Percentiles rank a stretch among this genome's conserved stretches.
These are phyloP conservation scores for Ochotona princeps DNA, from an alignment of 2,113 vertebrate species.

Conservation along the genomic window DNA sequence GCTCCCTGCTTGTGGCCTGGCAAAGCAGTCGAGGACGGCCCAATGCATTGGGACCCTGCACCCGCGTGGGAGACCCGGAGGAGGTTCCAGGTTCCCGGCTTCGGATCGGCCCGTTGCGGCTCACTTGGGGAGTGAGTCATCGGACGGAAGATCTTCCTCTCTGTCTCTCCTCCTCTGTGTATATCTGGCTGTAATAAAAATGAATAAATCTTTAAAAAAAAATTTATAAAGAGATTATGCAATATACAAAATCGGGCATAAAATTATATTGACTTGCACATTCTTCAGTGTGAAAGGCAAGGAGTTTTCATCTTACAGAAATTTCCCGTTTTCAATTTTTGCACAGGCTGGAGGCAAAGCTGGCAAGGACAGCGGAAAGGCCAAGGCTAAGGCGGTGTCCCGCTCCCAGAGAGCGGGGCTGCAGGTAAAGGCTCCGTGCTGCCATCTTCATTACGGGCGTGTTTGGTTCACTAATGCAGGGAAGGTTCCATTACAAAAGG, in stretches of 20 bases:
- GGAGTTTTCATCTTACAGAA: conserved; percentile 19
- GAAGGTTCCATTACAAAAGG: neutral
- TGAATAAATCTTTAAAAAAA: too few relatives aligned
- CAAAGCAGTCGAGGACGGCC: too few relatives aligned
- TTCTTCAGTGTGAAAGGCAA: conserved; percentile 16
- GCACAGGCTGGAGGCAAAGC: conserved; percentile 97
- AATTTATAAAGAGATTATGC: neutral
- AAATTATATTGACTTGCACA: conserved; percentile 26
- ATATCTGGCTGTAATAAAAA: too few relatives aligned
- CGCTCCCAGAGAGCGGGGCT: conserved; percentile 98
- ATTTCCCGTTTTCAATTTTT: conserved; percentile 26
- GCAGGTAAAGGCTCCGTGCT: conserved; percentile 88
- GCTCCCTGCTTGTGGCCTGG: too few relatives aligned
- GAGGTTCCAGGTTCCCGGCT: too few relatives aligned
- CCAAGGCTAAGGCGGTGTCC: conserved; percentile 98
- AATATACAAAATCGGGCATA: neutral
- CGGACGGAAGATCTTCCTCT: too few relatives aligned
- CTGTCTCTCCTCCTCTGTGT: too few relatives aligned
- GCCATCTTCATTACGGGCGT: neutral
- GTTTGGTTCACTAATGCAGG: neutral
- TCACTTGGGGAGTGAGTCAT: too few relatives aligned
- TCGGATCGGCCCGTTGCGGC: too few relatives aligned
- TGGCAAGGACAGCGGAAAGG: conserved; percentile 99
- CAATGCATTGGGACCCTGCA: too few relatives aligned
- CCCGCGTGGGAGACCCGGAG: too few relatives aligned